Percentiles rank a stretch among this genome's conserved stretches.
Conservation (phyloP, 2,113 vertebrate species). For the Urocynchramus pylzowi region DNA sequence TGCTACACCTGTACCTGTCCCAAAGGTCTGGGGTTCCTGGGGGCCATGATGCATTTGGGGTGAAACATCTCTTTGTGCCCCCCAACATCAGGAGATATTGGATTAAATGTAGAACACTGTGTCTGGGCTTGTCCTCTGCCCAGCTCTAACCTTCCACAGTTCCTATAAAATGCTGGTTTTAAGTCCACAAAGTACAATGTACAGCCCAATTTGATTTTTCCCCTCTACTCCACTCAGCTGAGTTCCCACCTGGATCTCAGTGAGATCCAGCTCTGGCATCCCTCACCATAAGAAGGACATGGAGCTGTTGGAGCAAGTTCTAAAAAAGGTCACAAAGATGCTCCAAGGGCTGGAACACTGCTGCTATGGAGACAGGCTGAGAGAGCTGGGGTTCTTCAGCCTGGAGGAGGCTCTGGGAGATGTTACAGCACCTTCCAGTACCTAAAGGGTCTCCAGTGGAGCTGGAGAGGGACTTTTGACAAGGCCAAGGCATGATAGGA, state of each 20-base stretch:
- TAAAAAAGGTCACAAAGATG: not conserved
- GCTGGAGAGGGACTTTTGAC: not conserved
- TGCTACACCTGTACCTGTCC: not conserved
- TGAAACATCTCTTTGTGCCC: not conserved
- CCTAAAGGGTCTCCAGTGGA: not conserved
- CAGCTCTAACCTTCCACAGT: not conserved
- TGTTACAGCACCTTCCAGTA: not conserved
- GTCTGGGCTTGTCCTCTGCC: not conserved
- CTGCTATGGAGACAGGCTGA: not conserved
- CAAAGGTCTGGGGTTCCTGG: not conserved
- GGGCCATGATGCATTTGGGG: not conserved
- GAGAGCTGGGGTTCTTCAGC: not conserved
- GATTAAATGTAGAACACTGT: not conserved
- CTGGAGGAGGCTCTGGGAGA: not conserved
- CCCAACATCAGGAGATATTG: not conserved
- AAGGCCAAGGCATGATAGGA: no score
- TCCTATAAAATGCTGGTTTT: not conserved
- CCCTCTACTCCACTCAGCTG: accelerated
- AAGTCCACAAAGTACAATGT: not conserved
- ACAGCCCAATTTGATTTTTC: not conserved
- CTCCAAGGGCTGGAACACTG: not conserved
- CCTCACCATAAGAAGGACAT: not conserved
- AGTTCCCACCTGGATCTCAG: not conserved
- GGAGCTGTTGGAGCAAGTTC: not conserved
- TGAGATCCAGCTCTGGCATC: not conserved